Evolutionary conservation across 2,797 vertebrate species (phyloP).

Genomic region (Enteromius mattozi): DNA sequence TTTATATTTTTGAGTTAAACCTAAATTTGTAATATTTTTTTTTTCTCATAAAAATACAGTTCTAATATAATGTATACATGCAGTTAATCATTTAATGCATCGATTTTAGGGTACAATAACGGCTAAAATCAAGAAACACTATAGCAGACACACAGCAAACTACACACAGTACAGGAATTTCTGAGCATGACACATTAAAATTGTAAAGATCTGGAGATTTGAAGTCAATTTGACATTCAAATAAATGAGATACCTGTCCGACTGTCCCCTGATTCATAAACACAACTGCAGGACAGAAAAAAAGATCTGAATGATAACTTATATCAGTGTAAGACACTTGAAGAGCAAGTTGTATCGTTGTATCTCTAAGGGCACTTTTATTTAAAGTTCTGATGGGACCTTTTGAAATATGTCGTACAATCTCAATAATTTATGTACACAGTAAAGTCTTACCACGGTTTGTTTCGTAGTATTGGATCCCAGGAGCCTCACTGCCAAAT

Average conservation of each 20-base stretch:
- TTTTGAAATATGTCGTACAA: background rate
- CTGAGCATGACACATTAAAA: background rate
- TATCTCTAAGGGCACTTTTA: background rate
- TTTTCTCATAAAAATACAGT: background rate
- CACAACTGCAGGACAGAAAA: background rate
- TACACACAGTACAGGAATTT: background rate
- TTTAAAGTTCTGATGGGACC: background rate
- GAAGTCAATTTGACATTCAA: background rate
- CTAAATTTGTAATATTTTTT: background rate
- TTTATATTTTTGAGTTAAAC: background rate
- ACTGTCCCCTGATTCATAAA: background rate
- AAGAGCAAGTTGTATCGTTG: background rate
- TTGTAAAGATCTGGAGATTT: background rate
- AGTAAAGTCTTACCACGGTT: slow-evolving; percentile 26
- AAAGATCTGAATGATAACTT: background rate
- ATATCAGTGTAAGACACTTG: background rate
- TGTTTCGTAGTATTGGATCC: background rate
- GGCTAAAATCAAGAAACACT: background rate
- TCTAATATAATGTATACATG: background rate
- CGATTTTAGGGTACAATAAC: background rate
- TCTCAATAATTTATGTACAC: background rate
- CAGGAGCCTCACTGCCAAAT: slow-evolving; percentile 39
- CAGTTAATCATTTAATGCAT: background rate
- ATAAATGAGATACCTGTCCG: background rate
- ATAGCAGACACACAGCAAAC: background rate